Conservation (phyloP, 64 coral and sea anemone genomes). For the Montipora capricornis region DNA sequence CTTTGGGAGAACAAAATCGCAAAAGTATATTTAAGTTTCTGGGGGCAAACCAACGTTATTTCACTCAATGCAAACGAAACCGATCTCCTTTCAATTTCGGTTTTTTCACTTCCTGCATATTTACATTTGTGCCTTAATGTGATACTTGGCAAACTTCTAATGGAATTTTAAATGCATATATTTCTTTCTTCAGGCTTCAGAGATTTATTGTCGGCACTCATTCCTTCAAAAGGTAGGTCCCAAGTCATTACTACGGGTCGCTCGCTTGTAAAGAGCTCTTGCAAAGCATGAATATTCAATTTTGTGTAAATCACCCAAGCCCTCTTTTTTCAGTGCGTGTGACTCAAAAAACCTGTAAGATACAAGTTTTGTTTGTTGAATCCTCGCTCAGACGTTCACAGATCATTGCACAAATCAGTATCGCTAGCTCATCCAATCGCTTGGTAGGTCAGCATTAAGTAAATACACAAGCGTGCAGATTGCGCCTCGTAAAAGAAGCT, state of each 20-base stretch:
- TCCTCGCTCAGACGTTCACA: constrained; percentile 32
- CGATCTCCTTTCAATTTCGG: background rate
- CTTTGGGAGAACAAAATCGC: no score
- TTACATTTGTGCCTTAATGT: background rate
- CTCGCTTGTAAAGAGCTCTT: constrained; percentile 57
- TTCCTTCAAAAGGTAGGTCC: constrained; percentile 44
- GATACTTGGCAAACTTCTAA: background rate
- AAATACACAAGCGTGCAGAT: constrained; percentile 54
- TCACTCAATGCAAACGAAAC: no score
- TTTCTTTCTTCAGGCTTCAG: background rate
- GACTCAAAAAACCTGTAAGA: constrained; percentile 63
- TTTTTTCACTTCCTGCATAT: background rate
- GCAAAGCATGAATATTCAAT: constrained; percentile 85
- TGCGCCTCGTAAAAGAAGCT: constrained; percentile 15
- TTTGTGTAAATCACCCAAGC: constrained; percentile 41
- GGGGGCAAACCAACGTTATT: no score
- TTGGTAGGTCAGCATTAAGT: constrained; percentile 41
- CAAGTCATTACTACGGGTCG: constrained; percentile 22
- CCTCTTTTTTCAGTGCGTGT: constrained; percentile 66
- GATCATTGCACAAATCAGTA: constrained; percentile 45
- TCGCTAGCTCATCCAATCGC: constrained; percentile 16
- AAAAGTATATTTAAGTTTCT: no score
- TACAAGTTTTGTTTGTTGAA: constrained; percentile 67
- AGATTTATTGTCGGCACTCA: constrained; percentile 21
- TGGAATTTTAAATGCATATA: background rate